Conservation (phyloP, 2,113 vertebrate genomes). For the Bagarius yarrelli region DNA sequence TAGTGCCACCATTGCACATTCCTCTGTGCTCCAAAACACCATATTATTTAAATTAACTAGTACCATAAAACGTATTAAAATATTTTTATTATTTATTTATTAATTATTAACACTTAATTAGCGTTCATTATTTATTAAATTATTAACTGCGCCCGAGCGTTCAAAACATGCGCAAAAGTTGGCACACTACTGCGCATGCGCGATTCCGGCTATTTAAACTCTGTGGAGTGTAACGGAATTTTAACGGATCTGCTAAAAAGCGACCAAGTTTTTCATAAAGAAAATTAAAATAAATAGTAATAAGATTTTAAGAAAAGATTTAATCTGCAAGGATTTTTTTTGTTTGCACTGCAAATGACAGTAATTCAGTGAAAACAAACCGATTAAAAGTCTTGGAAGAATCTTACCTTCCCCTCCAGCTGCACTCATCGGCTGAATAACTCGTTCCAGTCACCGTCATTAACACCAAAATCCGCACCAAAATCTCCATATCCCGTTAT, state of each 20-base stretch:
- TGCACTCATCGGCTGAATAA: slow-evolving; percentile 77
- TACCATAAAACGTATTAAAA: too few relatives aligned
- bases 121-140: neutral
- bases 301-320: too few relatives aligned
- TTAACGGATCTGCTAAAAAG: too few relatives aligned
- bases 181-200: neutral
- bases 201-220: neutral
- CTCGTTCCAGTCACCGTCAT: neutral
- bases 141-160: neutral
- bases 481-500: neutral
- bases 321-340: too few relatives aligned
- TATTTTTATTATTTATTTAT: too few relatives aligned
- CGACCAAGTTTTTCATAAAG: too few relatives aligned
- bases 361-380: neutral
- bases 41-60: too few relatives aligned
- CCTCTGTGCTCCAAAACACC: too few relatives aligned
- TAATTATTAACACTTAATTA: neutral
- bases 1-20: neutral
- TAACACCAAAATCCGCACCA: neutral
- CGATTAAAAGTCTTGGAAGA: neutral
- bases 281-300: too few relatives aligned
- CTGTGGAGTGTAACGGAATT: neutral
- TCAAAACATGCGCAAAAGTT: neutral
- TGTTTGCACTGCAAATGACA: too few relatives aligned
- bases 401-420: slow-evolving; percentile 85